Percentiles rank a stretch among this genome's conserved stretches.
phyloP scores from a whole-genome alignment of 2,797 vertebrate species.

The Clarias laeviceps region DNA sequence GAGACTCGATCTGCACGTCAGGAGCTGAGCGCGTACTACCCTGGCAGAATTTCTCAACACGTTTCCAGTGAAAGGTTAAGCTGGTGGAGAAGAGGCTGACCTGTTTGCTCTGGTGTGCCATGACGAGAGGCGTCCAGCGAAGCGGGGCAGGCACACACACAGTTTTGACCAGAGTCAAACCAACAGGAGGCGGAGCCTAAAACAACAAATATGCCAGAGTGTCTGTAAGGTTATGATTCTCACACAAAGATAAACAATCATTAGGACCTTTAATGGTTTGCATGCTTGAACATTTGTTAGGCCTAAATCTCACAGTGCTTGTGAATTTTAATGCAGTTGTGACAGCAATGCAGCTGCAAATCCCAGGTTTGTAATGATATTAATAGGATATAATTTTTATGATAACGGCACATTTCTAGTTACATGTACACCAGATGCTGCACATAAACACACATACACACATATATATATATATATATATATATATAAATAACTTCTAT shows the following conservation, averaged over 20 bases:
- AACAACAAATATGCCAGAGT: neutral
- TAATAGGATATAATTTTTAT: neutral
- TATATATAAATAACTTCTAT: no score
- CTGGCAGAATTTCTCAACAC: neutral
- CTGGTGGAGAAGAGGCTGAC: conserved; percentile 51
- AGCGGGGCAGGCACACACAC: conserved; percentile 73
- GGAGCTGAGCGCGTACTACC: neutral
- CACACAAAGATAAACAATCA: neutral
- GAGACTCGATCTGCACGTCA: neutral
- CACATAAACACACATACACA: neutral
- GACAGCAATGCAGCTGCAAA: neutral
- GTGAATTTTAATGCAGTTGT: no score
- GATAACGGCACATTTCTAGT: neutral
- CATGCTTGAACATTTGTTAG: neutral
- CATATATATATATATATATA: no score
- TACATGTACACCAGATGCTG: neutral
- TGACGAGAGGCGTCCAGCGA: conserved; percentile 71
- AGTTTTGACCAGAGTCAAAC: conserved; percentile 69
- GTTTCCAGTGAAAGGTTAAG: neutral
- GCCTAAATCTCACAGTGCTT: neutral
- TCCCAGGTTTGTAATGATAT: neutral
- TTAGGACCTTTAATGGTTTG: neutral
- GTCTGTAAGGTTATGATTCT: neutral
- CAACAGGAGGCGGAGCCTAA: conserved; percentile 79
- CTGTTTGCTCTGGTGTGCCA: conserved; percentile 66